Evolutionary conservation across 1,140 invertebrate species (phyloP), one percentile per base, ranked within the genome.

Genomic region (Hyposmocoma kahamanoa): DNA sequence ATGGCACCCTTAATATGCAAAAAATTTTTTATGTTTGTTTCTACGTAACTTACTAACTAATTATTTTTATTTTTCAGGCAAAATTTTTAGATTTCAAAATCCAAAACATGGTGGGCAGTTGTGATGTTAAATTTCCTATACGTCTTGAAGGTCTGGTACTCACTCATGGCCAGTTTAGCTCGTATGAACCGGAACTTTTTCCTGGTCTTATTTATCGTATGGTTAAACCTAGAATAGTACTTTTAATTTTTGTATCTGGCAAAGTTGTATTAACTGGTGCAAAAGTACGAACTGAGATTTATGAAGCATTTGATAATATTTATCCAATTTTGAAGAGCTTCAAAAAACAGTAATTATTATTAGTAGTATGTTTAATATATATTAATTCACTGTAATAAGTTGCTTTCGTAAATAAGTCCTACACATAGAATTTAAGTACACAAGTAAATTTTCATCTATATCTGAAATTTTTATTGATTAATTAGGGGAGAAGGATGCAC

Each of bases 81-180:
- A 99, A 99, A 86, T 99, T 99, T 86, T 89, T 98, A 42, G 97
- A 99, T 74, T 99, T 99, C 77, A 99, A 99, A 90, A 98, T 99
- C 61, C 98, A 99, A 88, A 99, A 99, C 79, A 99, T 99, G 97
- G 98, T 99, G 32, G 98, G 97, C 9, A 99, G 96, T 72, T 99
- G 97, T 88, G 98, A 99, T 88, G 97, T 99, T 0, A 98, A 98
- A 82, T 99, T 99, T 88, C 97, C 98, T 3, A 99, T 99, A 60
- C 91, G 97, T 71, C 87, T 99, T 38, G 98, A 99, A 90, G 97
- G 97, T 45, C 89, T 99, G 39, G 97, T 98, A 39, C 88, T 99
- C 15, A 98, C 96, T 10, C 98, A 99, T 86, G 94, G 94, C 67
- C 97, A 99, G 87, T 99, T 99, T 88, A 98, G 96, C 81, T 98